Percentiles rank a stretch among this genome's conserved stretches.
Conservation (phyloP, 1,140 invertebrate genomes). For the Drosophila ogumai region DNA sequence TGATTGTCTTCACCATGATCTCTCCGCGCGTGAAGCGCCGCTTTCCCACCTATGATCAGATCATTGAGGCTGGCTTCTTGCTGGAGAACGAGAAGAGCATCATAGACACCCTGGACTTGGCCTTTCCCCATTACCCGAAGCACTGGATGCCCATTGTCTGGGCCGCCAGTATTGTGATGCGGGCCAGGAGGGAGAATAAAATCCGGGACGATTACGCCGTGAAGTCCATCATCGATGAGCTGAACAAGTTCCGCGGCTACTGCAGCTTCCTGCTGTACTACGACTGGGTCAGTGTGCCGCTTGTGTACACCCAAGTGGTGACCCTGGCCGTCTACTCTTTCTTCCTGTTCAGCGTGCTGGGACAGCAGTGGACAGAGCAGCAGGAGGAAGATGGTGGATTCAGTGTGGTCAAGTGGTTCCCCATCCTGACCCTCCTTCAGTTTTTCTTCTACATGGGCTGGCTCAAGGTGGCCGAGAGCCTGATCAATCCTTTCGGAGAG, state of each 20-base stretch:
- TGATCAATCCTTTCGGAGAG: conserved; percentile 94
- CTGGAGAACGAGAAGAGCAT: conserved; percentile 93
- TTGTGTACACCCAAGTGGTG: conserved; percentile 98
- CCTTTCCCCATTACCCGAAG: conserved; percentile 94
- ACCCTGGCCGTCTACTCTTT: conserved; percentile 96
- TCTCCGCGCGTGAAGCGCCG: conserved; percentile 95
- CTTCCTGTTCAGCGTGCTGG: conserved; percentile 91
- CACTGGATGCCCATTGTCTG: conserved; percentile 98
- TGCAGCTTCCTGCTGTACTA: conserved; percentile 93
- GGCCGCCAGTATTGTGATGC: conserved; percentile 95
- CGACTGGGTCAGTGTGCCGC: conserved; percentile 95
- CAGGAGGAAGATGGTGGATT: conserved; percentile 70
- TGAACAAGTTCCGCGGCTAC: conserved; percentile 94
- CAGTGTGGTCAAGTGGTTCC: conserved; percentile 90
- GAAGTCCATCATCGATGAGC: conserved; percentile 94
- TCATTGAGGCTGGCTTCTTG: conserved; percentile 94
- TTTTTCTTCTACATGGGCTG: conserved; percentile 96
- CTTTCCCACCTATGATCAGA: conserved; percentile 94
- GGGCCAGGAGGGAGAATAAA: conserved; percentile 94
- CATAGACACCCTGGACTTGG: conserved; percentile 91
- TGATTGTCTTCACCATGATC: conserved; percentile 93
- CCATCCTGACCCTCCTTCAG: conserved; percentile 92
- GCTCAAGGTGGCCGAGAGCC: conserved; percentile 92
- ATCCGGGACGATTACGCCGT: conserved; percentile 97
- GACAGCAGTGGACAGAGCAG: conserved; percentile 90